phyloP scores from a whole-genome alignment of 2,888 invertebrate species.

The Eupithecia centaureata region DNA sequence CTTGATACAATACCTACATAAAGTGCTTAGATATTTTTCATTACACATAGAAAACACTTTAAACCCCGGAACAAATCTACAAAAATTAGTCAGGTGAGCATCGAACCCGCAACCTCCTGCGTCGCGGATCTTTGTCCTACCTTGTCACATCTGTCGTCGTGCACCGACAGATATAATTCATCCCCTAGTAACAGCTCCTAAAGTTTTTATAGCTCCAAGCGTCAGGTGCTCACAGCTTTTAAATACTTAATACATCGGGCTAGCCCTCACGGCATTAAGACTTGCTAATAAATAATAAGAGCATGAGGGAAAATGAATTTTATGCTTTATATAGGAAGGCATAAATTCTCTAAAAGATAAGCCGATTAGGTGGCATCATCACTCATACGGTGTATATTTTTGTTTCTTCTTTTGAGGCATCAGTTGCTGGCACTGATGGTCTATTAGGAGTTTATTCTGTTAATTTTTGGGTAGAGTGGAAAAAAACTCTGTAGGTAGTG shows the following conservation, averaged over 20 bases:
- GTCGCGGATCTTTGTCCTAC: too few relatives aligned
- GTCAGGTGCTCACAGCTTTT: slow-evolving; percentile 57
- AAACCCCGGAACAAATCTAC: too few relatives aligned
- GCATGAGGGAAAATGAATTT: slow-evolving; percentile 12
- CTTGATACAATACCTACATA: too few relatives aligned
- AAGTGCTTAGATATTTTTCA: too few relatives aligned
- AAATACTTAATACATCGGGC: slow-evolving; percentile 60
- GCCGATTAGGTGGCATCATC: slow-evolving; percentile 3
- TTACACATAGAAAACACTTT: too few relatives aligned
- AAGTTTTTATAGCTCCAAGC: slow-evolving; percentile 47
- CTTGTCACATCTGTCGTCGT: too few relatives aligned
- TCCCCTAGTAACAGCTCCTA: not conserved
- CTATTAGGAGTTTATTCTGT: not conserved
- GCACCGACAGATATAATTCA: not conserved
- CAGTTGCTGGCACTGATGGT: not conserved
- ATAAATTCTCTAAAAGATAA: slow-evolving; percentile 1
- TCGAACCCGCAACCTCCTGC: too few relatives aligned
- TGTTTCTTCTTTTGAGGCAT: not conserved
- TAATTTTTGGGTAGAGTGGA: too few relatives aligned
- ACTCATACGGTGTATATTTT: not conserved
- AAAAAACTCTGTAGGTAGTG: too few relatives aligned
- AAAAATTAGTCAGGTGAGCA: too few relatives aligned
- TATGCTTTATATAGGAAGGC: not conserved
- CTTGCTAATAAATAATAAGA: slow-evolving; percentile 61
- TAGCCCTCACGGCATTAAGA: slow-evolving; percentile 59